Base-by-base conservation (phyloP, 35 echinoderm and acorn worm species). In the Amphiura filiformis region DNA sequence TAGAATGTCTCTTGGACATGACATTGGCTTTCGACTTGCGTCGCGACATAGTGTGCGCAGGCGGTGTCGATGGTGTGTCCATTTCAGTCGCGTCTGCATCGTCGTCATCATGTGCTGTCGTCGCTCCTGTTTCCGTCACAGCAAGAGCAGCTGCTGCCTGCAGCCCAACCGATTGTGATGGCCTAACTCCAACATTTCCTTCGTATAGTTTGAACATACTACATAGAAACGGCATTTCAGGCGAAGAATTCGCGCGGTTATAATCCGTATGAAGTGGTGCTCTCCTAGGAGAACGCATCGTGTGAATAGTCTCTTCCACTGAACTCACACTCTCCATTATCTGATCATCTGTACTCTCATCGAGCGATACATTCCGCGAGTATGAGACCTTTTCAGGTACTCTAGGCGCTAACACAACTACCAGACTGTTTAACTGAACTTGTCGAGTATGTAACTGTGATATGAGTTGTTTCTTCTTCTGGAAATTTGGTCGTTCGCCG, bases 381-480 rank as follows among this genome's bases (percentile, higher is more conserved):
- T 70, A 70, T 13, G 61, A 70, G 26, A 70, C 61, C 28, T 70
- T 70, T 30, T 70, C 61, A 70, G 61, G 61, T 70, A 70, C 28
- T 70, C 26, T 70, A 3, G 61, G 61, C 28, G 4, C 3, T 26
- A 70, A 4, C 26, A 23, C 26, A 13, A 13, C 7, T 13, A 70
- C 26, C 1, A 70, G 61, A 30, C 17, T 70, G 26, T 30, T 70
- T 4, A 70, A 30, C 1, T 70, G 61, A 11, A n/a, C 26, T 70
- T 70, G 61, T 11, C 61, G 61, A 70, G 11, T 70, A 26, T 23
- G 15, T 26, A 70, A 70, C 26, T 70, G 61, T 30, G 61, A 18
- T 26, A 70, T 70, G 61, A 70, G 61, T 70, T 70, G 61, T 70
- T 70, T 70, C 61, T 70, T 70, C 26, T 70, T 70, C 26, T 70